Evolutionary conservation across 2,113 vertebrate genomes (phyloP).

Genomic region (Andinoacara biseriatus): DNA sequence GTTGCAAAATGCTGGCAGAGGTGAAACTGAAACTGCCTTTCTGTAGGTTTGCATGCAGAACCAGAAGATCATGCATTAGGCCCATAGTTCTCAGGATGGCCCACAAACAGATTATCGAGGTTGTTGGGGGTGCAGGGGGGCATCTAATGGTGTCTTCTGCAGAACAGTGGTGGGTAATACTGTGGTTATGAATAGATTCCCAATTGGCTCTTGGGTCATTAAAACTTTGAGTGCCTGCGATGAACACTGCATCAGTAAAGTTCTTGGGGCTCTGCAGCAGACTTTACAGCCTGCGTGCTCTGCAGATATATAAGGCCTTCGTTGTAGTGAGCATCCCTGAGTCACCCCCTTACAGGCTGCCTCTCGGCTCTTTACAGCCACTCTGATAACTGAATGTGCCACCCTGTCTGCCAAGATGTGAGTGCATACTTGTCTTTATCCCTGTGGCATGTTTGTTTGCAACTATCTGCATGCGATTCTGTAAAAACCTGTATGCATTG

Average conservation of each 20-base stretch:
- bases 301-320: slow-evolving; percentile 3
- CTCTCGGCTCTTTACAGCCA: slow-evolving; percentile 19
- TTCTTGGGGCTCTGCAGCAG: background rate
- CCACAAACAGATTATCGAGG: background rate
- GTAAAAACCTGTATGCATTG: background rate
- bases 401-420: background rate
- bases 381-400: slow-evolving; percentile 13
- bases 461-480: background rate
- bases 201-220: background rate
- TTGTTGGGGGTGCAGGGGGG: background rate
- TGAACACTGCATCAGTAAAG: background rate
- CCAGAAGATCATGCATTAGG: background rate
- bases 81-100: background rate
- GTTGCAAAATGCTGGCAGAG: background rate
- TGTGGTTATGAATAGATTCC: background rate
- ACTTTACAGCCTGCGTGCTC: slow-evolving; percentile 2
- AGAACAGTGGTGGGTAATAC: background rate
- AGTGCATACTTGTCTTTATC: background rate
- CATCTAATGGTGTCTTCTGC: background rate
- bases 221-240: background rate
- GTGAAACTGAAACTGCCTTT: background rate
- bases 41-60: background rate
- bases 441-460: background rate
- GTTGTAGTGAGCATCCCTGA: background rate
- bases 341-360: slow-evolving; percentile 2